Percentiles rank a stretch among this genome's conserved stretches.
These are phyloP conservation scores for Dasyurus viverrinus DNA, from an alignment of 2,113 vertebrate species.

Conservation along the genomic window DNA sequence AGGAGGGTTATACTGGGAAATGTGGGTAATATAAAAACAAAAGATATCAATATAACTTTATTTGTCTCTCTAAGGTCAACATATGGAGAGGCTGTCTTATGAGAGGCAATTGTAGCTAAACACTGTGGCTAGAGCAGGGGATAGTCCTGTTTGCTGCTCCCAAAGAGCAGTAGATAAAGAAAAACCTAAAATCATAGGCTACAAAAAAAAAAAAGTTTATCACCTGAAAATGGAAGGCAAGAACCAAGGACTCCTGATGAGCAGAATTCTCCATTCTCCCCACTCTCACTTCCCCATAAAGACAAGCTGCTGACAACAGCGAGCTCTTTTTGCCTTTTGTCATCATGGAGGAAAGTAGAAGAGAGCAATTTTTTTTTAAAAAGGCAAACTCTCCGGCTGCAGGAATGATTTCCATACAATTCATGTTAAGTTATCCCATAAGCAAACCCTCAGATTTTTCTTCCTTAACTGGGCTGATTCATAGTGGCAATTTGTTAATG, in stretches of 20 bases:
- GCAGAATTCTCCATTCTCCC: background rate
- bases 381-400: constrained; percentile 32
- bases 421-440: constrained; percentile 10
- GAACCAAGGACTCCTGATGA: background rate
- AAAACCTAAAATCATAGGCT: background rate
- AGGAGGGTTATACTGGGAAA: background rate
- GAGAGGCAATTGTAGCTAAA: background rate
- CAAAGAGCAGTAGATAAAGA: constrained; percentile 6
- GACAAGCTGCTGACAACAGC: background rate
- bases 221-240: constrained; percentile 2
- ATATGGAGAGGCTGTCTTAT: too few relatives aligned
- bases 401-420: background rate
- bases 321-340: background rate
- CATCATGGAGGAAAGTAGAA: background rate
- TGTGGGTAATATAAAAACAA: background rate
- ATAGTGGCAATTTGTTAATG: constrained; percentile 25
- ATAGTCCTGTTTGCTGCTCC: background rate
- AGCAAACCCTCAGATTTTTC: constrained; percentile 36
- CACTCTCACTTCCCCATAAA: background rate
- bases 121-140: background rate
- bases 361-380: constrained; percentile 1
- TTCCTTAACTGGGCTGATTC: constrained; percentile 30
- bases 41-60: background rate
- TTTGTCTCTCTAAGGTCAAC: too few relatives aligned
- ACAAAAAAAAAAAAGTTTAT: background rate